Evolutionary conservation across 2,888 invertebrate genomes (phyloP).

Genomic region (Dascillus cervinus): DNA sequence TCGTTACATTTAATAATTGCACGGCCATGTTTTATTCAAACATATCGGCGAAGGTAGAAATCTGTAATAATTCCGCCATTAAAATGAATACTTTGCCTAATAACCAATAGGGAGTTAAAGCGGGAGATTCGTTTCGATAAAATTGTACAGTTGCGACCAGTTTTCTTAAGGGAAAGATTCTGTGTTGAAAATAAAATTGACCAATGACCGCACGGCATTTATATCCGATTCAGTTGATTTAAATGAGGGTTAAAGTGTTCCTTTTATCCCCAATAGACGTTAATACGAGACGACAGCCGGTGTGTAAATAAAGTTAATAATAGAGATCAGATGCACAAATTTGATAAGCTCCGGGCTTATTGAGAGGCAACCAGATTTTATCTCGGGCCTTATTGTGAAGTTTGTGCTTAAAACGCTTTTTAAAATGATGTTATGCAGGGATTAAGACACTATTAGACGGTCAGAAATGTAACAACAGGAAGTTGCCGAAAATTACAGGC

Average conservation of each 20-base stretch:
- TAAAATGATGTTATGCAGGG: constrained; percentile 12
- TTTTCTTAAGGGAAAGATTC: no score
- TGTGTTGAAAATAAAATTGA: no score
- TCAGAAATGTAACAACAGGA: no score
- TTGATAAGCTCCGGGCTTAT: constrained; percentile 6
- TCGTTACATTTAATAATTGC: neutral
- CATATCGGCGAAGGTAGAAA: no score
- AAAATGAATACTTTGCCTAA: no score
- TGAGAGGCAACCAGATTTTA: constrained; percentile 10
- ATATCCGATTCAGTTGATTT: constrained; percentile 22
- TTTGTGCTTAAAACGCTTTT: constrained; percentile 11
- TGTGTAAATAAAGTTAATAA: constrained; percentile 36
- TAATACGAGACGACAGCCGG: constrained; percentile 35
- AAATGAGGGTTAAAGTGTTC: constrained; percentile 25
- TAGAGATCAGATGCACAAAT: constrained; percentile 24
- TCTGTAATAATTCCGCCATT: no score
- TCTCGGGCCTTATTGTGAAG: constrained; percentile 11
- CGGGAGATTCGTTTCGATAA: no score
- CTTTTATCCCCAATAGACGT: constrained; percentile 32
- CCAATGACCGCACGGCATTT: constrained; percentile 19
- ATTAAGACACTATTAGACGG: constrained; percentile 16
- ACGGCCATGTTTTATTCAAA: no score
- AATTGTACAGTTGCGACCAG: no score
- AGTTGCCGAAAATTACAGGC: no score
- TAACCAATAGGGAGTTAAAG: no score